Base-by-base conservation (phyloP, 2,888 invertebrate genomes). In the Pherbina coryleti region DNA sequence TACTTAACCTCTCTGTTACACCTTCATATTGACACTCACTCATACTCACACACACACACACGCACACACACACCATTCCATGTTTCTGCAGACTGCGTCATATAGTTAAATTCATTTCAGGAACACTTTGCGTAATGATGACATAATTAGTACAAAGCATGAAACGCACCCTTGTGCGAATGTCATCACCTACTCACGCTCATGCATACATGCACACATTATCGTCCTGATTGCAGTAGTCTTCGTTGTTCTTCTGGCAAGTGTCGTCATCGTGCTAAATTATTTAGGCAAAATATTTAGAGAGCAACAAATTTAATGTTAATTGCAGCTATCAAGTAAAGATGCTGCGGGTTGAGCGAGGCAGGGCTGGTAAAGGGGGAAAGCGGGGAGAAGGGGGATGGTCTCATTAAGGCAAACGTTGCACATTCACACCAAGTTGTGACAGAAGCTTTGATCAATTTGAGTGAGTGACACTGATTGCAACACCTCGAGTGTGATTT, bases 101-200 rank as follows among this genome's bases (percentile, higher is more conserved):
- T 64, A 55, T 37, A 64, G 77, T 74, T 79, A 75, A 79, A 79
- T 79, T 79, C 77, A 79, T 79, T 79, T 77, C 77, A 67, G 60
- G 77, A 74, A 77, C 79, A 79, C 79, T 79, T 77, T 79, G 62
- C 73, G 49, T 85, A 85, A 86, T 86, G 85, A 86, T 84, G 84
- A 81, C 86, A 86, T 86, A 86, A 86, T 86, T 86, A 86, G 86
- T 84, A 84, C 84, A 83, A 85, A 84, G 84, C 82, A 81, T 80
- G 77, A 62, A 77, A 74, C 11, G 79, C 80, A 67, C 67, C 49
- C 37, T 76, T 28, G 11, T 28, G n/a, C 60, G 9, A 19, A 34
- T 28, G 34, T 62, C 19, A 44, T 19, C 64, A 51, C 66, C 8
- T 22, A 31, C 73, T 17, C 34, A 55, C 19, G 57, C 64, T 57